These are phyloP conservation scores for Whitmania pigra DNA, from an alignment of 1,140 invertebrate species.

Conservation along the genomic window DNA sequence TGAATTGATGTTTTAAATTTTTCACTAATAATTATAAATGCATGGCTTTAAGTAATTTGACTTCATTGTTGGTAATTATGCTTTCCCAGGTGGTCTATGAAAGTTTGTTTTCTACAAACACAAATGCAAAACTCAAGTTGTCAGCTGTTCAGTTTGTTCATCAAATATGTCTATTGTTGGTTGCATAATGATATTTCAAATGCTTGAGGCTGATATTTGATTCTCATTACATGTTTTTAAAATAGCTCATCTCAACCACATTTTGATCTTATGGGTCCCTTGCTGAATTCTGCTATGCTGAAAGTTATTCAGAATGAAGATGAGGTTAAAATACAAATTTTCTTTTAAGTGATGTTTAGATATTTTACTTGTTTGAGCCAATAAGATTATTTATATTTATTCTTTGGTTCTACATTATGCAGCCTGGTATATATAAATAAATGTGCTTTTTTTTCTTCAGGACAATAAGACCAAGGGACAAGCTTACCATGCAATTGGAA, in stretches of 20 bases:
- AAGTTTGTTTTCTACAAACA: slow-evolving; percentile 66
- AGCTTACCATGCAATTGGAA: slow-evolving; percentile 62
- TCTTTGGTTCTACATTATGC: neutral
- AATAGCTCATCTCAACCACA: neutral
- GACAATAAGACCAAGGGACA: slow-evolving; percentile 52
- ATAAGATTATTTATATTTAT: neutral
- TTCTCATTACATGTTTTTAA: neutral
- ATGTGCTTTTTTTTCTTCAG: slow-evolving; percentile 26
- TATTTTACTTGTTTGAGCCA: neutral
- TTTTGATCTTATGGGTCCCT: slow-evolving; percentile 8
- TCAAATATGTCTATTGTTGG: slow-evolving; percentile 58
- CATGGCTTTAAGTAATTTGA: too few relatives aligned
- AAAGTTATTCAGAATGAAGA: neutral
- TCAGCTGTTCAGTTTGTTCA: slow-evolving; percentile 67
- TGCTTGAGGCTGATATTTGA: neutral
- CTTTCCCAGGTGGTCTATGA: slow-evolving; percentile 65
- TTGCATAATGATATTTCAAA: slow-evolving; percentile 42
- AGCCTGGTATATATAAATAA: neutral
- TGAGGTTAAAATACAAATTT: neutral
- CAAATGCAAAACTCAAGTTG: slow-evolving; percentile 65
- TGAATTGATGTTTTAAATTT: neutral
- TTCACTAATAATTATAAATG: too few relatives aligned
- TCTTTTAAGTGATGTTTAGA: neutral
- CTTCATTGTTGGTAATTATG: neutral
- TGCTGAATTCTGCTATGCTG: neutral